phyloP scores from a whole-genome alignment of 1,140 invertebrate genomes.

The Papilio polyxenes region DNA sequence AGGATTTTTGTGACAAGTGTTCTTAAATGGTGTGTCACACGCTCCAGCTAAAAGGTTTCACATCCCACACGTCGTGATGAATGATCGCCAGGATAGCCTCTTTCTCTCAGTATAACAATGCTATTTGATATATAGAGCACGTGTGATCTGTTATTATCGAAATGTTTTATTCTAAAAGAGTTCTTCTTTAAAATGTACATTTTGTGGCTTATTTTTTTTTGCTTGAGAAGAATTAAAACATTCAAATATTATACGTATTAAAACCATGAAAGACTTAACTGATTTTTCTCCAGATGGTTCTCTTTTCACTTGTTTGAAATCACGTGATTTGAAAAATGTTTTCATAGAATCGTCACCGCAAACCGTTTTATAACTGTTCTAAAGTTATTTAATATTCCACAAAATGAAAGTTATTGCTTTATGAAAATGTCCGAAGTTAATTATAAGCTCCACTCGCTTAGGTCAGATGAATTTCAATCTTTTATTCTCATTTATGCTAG shows the following conservation, averaged over 20 bases:
- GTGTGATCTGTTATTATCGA: neutral
- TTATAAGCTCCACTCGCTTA: neutral
- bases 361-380: neutral
- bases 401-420: neutral
- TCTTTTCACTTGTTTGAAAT: neutral
- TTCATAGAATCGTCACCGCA: neutral
- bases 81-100: neutral
- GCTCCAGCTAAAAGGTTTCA: neutral
- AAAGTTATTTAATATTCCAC: slow-evolving; percentile 21
- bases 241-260: too few species aligned
- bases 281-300: neutral
- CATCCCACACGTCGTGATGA: neutral
- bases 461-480: neutral
- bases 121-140: neutral
- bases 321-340: neutral
- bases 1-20: slow-evolving; percentile 1
- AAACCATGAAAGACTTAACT: too few species aligned
- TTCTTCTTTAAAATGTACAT: neutral
- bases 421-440: slow-evolving; percentile 8
- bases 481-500: too few species aligned
- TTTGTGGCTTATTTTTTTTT: too few species aligned
- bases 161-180: neutral
- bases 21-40: neutral
- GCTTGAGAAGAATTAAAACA: too few species aligned
- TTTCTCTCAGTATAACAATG: neutral